phyloP scores from a whole-genome alignment of 2,113 vertebrate species.

The Microcebus ravelobensis region DNA sequence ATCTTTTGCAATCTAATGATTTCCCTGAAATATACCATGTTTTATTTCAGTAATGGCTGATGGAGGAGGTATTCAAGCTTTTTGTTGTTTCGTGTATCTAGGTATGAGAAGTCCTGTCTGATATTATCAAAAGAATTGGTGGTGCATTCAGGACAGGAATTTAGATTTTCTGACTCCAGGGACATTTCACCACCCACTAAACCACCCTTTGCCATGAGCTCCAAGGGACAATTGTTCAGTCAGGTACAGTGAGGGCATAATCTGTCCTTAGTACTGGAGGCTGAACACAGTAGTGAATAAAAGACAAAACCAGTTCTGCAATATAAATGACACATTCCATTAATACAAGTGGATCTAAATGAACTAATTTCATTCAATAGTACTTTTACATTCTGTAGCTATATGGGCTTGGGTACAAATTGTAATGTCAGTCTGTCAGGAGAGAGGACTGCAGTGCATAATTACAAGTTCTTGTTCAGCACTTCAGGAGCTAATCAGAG shows the following conservation, averaged over 20 bases:
- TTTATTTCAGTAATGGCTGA: neutral
- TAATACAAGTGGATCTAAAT: constrained; percentile 76
- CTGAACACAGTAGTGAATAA: constrained; percentile 34
- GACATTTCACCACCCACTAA: constrained; percentile 34
- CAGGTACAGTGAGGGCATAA: constrained; percentile 30
- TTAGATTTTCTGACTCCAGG: neutral
- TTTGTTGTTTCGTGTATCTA: neutral
- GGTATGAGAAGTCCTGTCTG: neutral
- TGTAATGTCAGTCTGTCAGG: constrained; percentile 74
- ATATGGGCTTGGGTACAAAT: constrained; percentile 65
- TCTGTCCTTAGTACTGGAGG: constrained; percentile 39
- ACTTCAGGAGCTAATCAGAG: constrained; percentile 80
- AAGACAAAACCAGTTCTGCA: constrained; percentile 72
- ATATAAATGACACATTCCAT: constrained; percentile 76
- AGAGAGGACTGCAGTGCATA: constrained; percentile 66
- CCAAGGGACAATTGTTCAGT: constrained; percentile 52
- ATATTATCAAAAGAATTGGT: neutral
- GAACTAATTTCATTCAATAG: constrained; percentile 77
- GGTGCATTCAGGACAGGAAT: constrained; percentile 21
- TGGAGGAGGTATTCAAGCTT: neutral
- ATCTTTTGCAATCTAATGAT: neutral
- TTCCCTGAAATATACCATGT: neutral
- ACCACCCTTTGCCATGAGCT: neutral
- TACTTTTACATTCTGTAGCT: constrained; percentile 69
- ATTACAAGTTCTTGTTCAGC: constrained; percentile 72